Percentiles rank a stretch among this genome's conserved stretches.
These are phyloP conservation scores for Lathronympha strigana DNA, from an alignment of 2,888 invertebrate genomes.

Conservation along the genomic window DNA sequence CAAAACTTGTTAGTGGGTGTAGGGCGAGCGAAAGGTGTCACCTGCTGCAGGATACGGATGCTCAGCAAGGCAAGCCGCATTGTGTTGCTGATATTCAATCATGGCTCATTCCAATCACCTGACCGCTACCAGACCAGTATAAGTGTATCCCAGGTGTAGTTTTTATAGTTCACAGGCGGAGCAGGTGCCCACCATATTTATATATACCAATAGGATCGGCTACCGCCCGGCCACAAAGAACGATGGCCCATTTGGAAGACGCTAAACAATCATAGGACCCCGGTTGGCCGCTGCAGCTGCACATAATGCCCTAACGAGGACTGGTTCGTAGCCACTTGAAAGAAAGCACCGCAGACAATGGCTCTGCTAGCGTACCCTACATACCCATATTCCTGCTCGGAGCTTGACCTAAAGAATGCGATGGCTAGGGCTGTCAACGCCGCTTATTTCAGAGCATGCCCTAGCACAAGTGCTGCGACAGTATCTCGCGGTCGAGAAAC, in stretches of 20 bases:
- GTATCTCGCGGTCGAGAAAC: no score
- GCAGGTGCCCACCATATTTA: no score
- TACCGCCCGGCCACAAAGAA: neutral
- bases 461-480: no score
- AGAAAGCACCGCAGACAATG: no score
- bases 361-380: no score
- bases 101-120: constrained; percentile 1
- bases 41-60: constrained; percentile 40
- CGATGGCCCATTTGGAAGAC: no score
- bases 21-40: constrained; percentile 33
- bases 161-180: neutral
- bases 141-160: neutral
- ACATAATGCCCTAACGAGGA: no score
- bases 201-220: neutral
- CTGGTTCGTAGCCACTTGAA: no score
- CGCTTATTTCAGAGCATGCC: no score
- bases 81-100: constrained; percentile 22
- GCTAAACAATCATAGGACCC: neutral
- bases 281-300: neutral
- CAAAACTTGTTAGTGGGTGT: neutral
- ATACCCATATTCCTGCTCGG: no score
- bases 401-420: no score
- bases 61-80: constrained; percentile 39
- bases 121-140: neutral
- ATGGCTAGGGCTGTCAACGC: no score